Conservation (phyloP, 2,113 vertebrate species). For the Chrysemys picta region DNA sequence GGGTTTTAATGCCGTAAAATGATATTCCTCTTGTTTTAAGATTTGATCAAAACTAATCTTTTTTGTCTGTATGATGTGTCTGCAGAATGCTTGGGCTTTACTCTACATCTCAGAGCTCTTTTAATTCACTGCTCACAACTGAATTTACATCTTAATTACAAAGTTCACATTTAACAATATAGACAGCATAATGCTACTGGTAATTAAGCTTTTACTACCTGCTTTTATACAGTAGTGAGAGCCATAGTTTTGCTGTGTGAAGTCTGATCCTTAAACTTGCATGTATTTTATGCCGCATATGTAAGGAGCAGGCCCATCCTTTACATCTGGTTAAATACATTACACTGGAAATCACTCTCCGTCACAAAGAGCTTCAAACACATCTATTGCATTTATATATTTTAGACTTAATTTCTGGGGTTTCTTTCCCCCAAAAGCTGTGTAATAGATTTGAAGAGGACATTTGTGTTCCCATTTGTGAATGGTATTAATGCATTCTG, state of each 20-base stretch:
- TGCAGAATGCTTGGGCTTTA: conserved; percentile 69
- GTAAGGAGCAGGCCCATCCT: conserved; percentile 41
- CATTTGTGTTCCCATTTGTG: conserved; percentile 54
- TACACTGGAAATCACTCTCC: conserved; percentile 37
- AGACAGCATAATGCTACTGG: conserved; percentile 80
- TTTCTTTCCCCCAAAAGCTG: conserved; percentile 43
- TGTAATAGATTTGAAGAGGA: conserved; percentile 54
- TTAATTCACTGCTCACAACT: conserved; percentile 79
- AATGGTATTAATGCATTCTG: conserved; percentile 41
- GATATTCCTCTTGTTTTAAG: conserved; percentile 58
- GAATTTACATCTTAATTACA: conserved; percentile 86
- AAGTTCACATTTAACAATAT: conserved; percentile 84
- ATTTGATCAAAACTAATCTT: conserved; percentile 42
- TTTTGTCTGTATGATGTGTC: conserved; percentile 46
- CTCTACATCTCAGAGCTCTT: conserved; percentile 75
- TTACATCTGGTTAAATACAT: conserved; percentile 39
- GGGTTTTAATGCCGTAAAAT: conserved; percentile 57
- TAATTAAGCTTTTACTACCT: conserved; percentile 84
- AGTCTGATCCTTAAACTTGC: conserved; percentile 58
- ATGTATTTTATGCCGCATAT: conserved; percentile 40
- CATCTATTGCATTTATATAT: conserved; percentile 38
- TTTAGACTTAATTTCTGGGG: conserved; percentile 52
- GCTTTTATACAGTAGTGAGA: conserved; percentile 75
- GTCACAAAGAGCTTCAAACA: conserved; percentile 37
- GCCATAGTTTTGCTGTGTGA: conserved; percentile 56